phyloP scores from a whole-genome alignment of 2,797 vertebrate genomes.

The Hafferia zeledoni region DNA sequence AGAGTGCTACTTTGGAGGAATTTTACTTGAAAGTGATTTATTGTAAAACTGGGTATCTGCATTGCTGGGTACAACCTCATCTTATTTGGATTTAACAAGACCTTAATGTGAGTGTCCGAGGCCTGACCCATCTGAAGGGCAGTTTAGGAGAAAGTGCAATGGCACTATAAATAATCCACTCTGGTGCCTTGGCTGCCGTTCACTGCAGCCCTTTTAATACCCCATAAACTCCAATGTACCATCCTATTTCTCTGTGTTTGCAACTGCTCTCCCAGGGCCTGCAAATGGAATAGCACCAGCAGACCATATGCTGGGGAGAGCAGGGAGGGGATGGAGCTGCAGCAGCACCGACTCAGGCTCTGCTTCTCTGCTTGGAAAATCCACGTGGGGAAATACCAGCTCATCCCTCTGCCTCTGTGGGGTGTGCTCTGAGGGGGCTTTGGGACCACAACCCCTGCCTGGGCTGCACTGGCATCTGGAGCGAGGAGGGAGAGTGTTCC shows the following conservation, averaged over 20 bases:
- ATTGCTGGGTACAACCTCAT: neutral
- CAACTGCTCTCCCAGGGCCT: conserved; percentile 61
- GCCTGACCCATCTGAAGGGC: conserved; percentile 15
- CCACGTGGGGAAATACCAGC: conserved; percentile 29
- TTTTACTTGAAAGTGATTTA: neutral
- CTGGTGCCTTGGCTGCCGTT: conserved; percentile 45
- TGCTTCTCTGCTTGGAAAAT: conserved; percentile 29
- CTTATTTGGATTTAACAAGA: conserved; percentile 41
- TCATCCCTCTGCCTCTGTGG: conserved; percentile 41
- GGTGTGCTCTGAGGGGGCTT: neutral
- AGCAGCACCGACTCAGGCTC: neutral
- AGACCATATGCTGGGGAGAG: conserved; percentile 69
- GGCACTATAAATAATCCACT: conserved; percentile 64
- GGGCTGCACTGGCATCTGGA: neutral
- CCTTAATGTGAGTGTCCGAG: conserved; percentile 12
- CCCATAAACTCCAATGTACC: conserved; percentile 74
- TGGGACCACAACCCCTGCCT: neutral
- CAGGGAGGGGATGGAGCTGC: conserved; percentile 29
- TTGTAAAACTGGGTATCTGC: neutral
- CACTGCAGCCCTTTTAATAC: conserved; percentile 66
- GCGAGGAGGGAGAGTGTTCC: neutral
- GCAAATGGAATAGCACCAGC: conserved; percentile 59
- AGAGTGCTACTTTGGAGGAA: neutral
- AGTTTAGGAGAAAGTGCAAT: conserved; percentile 42
- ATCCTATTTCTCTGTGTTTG: conserved; percentile 63